These are phyloP conservation scores for Hypotaenidia okinawae DNA, from an alignment of 2,797 vertebrate genomes.

Conservation along the genomic window DNA sequence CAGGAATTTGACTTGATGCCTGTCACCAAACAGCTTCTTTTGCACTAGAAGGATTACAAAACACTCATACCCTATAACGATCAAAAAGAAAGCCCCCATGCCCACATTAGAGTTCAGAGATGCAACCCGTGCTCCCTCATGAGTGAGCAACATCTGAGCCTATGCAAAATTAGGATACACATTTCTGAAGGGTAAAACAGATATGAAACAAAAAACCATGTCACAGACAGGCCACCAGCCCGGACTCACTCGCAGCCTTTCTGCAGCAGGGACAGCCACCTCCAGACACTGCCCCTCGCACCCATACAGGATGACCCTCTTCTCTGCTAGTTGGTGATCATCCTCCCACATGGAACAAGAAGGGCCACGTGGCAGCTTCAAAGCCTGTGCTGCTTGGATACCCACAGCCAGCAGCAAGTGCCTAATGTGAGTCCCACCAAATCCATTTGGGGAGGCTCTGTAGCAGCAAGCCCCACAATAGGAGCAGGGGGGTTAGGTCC, in stretches of 20 bases:
- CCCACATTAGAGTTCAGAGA: conserved; percentile 22
- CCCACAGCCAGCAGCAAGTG: background rate
- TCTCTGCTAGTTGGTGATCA: background rate
- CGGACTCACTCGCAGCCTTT: background rate
- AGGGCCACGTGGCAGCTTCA: background rate
- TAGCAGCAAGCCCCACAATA: background rate
- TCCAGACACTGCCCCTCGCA: background rate
- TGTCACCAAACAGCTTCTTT: conserved; percentile 80
- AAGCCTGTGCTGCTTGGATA: background rate
- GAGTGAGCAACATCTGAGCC: background rate
- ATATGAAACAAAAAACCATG: background rate
- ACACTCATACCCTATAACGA: conserved; percentile 63
- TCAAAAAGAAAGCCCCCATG: conserved; percentile 48
- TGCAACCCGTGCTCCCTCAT: background rate
- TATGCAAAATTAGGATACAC: background rate
- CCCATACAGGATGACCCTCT: background rate
- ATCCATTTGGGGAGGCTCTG: background rate
- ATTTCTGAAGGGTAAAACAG: background rate
- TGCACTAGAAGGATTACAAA: conserved; percentile 72
- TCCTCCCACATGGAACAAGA: background rate
- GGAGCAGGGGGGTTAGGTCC: background rate
- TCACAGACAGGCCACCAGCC: background rate
- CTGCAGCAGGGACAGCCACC: background rate
- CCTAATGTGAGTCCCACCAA: background rate
- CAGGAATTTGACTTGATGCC: conserved; percentile 75